phyloP scores from a whole-genome alignment of 2,113 vertebrate species.

The Sebastes fasciatus region DNA sequence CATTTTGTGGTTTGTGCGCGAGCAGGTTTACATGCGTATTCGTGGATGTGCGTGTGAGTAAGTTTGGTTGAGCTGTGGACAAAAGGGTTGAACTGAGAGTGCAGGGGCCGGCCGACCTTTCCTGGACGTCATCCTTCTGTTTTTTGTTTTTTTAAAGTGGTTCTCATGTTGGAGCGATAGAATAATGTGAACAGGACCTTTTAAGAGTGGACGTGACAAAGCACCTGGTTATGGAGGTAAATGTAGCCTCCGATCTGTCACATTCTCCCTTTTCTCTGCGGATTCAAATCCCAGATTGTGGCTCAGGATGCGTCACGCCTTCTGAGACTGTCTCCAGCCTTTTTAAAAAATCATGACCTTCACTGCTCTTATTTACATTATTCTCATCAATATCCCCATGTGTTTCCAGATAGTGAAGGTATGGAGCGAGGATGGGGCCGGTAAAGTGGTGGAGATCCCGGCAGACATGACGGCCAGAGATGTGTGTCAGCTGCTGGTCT shows the following conservation, averaged over 20 bases:
- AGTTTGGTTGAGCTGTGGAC: conserved; percentile 67
- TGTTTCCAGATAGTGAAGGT: conserved; percentile 94
- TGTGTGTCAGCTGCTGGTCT: conserved; percentile 96
- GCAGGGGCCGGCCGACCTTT: conserved; percentile 49
- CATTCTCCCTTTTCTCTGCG: not conserved
- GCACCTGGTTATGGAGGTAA: conserved; percentile 76
- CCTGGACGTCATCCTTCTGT: conserved; percentile 61
- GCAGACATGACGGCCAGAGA: conserved; percentile 96
- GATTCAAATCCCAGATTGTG: conserved; percentile 13
- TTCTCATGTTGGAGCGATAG: conserved; percentile 49
- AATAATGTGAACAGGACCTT: conserved; percentile 54
- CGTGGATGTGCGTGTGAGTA: conserved; percentile 31
- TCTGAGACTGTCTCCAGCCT: not conserved
- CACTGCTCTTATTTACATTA: not conserved
- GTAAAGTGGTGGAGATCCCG: conserved; percentile 96
- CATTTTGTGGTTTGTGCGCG: conserved; percentile 20
- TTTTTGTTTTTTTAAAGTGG: conserved; percentile 25
- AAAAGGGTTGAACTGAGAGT: conserved; percentile 65
- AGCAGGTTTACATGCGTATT: conserved; percentile 45
- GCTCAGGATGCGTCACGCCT: not conserved
- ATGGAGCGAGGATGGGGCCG: conserved; percentile 97
- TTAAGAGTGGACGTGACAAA: conserved; percentile 55
- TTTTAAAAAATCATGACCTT: not conserved
- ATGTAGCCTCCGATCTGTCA: conserved; percentile 17
- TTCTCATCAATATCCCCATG: not conserved